Percentiles rank a stretch among this genome's conserved stretches.
These are phyloP conservation scores for Calephelis perditalis DNA, from an alignment of 2,888 invertebrate species.

Conservation along the genomic window DNA sequence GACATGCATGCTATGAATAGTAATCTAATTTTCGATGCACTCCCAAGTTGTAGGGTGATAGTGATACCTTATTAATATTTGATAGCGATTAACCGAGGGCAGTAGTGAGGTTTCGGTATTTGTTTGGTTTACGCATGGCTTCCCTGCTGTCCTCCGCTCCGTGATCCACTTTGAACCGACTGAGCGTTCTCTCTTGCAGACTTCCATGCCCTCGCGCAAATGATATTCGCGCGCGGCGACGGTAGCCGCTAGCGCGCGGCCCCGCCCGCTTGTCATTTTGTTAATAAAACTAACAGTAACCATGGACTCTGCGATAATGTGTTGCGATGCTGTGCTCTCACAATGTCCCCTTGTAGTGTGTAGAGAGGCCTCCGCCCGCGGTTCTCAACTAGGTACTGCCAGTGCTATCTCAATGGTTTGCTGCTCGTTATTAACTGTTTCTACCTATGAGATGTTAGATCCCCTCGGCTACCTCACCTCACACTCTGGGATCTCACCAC, in stretches of 20 bases:
- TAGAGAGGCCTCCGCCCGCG: conserved; percentile 45
- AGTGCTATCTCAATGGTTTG: conserved; percentile 71
- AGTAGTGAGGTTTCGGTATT: conserved; percentile 15
- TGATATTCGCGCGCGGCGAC: conserved; percentile 82
- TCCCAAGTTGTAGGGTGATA: neutral
- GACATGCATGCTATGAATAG: conserved; percentile 11
- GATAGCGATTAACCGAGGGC: conserved; percentile 9
- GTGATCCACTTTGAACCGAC: conserved; percentile 39
- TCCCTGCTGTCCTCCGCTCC: conserved; percentile 12
- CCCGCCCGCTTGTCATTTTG: conserved; percentile 42
- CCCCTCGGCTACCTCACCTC: conserved; percentile 38
- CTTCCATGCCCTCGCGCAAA: conserved; percentile 87
- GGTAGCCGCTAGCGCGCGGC: conserved; percentile 73
- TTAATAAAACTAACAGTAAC: conserved; percentile 60
- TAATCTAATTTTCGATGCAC: conserved; percentile 9
- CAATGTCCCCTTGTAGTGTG: conserved; percentile 61
- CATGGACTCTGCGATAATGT: conserved; percentile 57
- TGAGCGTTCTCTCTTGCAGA: conserved; percentile 81
- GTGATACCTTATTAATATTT: neutral
- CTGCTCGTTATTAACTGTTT: conserved; percentile 73
- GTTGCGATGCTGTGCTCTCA: conserved; percentile 55
- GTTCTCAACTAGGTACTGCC: conserved; percentile 59
- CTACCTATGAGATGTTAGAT: conserved; percentile 53
- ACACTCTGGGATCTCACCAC: conserved; percentile 48
- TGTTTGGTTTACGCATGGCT: conserved; percentile 41